Base-by-base conservation (phyloP, 1,140 invertebrate genomes). In the Sycophaga agraensis region DNA sequence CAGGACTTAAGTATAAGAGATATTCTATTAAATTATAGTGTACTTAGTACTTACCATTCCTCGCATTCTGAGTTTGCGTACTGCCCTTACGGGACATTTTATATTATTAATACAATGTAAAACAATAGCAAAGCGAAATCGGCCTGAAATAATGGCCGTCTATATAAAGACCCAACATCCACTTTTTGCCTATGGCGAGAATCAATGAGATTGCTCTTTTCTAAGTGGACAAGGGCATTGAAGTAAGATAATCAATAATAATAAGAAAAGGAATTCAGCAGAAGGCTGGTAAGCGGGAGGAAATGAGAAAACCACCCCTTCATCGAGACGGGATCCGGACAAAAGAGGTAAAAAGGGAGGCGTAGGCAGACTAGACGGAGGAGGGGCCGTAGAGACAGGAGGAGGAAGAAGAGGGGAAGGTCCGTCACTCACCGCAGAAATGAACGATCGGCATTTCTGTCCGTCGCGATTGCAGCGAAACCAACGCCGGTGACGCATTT, bases 391-490 rank as follows among this genome's bases (percentile, higher is more conserved):
- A 42, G 43, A 63, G 65, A 62, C 60, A 50, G 59, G 63, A 26
- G 34, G 43, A 59, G 35, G 55, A 31, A 55, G 43, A 14, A 50
- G 16, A 39, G 43, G 22, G 37, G 48, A 51, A 43, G 24, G 48
- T 53, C 62, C 46, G 63, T 67, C 67, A 62, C 56, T 61, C 58
- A 39, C 24, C 48, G 35, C 37, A 60, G 60, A 64, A 67, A 65
- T 66, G 59, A 59, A 65, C 66, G 63, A 57, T 63, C 45, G 65
- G 35, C 65, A 70, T 68, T 68, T 68, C 59, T 55, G 48, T 64
- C 21, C 46, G 22, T 17, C 46, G 39, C n/a, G n/a, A 39, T 59
- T 31, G 6, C 26, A 43, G 14, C n/a, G 16, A 48, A 50, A n/a
- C n/a, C n/a, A n/a, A n/a, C 35, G 35, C 34, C 46, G 22, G 26